Percentiles rank a stretch among this genome's conserved stretches.
Conservation (phyloP, 1,140 invertebrate species). For the Drosophila saltans region DNA sequence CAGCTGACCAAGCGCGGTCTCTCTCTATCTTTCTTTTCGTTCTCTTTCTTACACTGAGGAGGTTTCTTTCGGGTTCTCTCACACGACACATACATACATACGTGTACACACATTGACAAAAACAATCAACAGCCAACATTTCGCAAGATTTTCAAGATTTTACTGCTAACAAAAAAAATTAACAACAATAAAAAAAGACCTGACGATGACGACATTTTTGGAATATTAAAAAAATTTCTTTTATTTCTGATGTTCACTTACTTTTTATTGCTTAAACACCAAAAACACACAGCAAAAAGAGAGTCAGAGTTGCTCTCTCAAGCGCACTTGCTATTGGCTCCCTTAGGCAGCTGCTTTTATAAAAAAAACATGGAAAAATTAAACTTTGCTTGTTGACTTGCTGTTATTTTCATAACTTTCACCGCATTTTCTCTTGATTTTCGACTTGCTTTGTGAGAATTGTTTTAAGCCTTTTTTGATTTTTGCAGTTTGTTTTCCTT, state of each 20-base stretch:
- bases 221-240: constrained; percentile 41
- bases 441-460: constrained; percentile 28
- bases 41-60: constrained; percentile 12
- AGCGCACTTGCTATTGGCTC: constrained; percentile 5
- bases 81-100: constrained; percentile 18
- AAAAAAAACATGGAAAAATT: constrained; percentile 51
- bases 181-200: constrained; percentile 44
- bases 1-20: constrained; percentile 55
- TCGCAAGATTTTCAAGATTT: constrained; percentile 61
- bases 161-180: constrained; percentile 36
- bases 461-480: constrained; percentile 22
- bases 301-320: constrained; percentile 24
- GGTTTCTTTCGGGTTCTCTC: constrained; percentile 18
- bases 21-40: neutral
- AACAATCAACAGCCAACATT: constrained; percentile 61
- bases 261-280: constrained; percentile 18
- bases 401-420: constrained; percentile 58
- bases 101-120: constrained; percentile 45
- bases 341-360: constrained; percentile 43
- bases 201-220: constrained; percentile 63
- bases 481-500: constrained; percentile 47
- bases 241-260: constrained; percentile 26
- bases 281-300: constrained; percentile 15
- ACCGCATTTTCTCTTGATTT: constrained; percentile 71
- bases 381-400: constrained; percentile 46